These are phyloP conservation scores for Gadus chalcogrammus DNA, from an alignment of 2,113 vertebrate genomes.

Conservation along the genomic window DNA sequence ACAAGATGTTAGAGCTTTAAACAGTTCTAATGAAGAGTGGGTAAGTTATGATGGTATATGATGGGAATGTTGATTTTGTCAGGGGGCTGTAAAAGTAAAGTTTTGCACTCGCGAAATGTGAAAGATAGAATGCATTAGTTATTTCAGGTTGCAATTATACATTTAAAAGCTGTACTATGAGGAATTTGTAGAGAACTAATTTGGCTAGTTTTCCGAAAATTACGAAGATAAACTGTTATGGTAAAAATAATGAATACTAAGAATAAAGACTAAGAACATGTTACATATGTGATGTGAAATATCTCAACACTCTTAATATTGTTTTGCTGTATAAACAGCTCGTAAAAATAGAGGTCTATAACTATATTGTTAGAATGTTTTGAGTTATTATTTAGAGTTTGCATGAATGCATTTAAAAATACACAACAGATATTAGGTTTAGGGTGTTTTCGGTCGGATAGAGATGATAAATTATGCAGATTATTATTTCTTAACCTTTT, in stretches of 20 bases:
- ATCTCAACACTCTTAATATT: no score
- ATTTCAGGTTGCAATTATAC: not conserved
- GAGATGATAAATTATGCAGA: not conserved
- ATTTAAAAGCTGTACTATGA: not conserved
- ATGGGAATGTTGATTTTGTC: not conserved
- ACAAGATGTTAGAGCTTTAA: not conserved
- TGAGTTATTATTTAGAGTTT: not conserved
- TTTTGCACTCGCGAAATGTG: not conserved
- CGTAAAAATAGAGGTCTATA: not conserved
- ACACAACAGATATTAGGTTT: not conserved
- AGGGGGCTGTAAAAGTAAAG: not conserved
- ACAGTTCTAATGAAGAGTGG: not conserved
- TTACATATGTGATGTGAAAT: no score
- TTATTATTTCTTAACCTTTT: not conserved
- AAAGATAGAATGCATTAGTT: not conserved
- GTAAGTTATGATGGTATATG: not conserved
- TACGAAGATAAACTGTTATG: not conserved
- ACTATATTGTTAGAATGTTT: not conserved
- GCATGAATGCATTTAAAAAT: not conserved
- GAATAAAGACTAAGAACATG: not conserved
- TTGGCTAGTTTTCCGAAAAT: not conserved
- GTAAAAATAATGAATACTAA: not conserved
- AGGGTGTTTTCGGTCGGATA: not conserved
- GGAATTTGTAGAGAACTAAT: not conserved
- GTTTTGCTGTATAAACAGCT: not conserved